phyloP scores from a whole-genome alignment of 2,113 vertebrate species.

The Osmerus eperlanus region DNA sequence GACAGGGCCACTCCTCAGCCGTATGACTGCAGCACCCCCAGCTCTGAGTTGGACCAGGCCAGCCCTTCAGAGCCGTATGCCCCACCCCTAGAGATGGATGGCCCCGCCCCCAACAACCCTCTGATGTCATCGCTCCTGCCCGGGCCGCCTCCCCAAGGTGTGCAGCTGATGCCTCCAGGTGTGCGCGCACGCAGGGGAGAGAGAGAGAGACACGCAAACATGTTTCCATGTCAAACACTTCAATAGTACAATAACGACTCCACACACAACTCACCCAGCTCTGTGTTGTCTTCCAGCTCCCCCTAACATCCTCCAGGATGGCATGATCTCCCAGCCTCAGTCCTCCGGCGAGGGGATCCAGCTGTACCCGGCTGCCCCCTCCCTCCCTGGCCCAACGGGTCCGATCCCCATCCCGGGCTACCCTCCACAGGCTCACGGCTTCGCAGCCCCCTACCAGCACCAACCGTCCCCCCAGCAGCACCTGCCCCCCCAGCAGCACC shows the following conservation, averaged over 20 bases:
- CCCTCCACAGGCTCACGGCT: slow-evolving; percentile 43
- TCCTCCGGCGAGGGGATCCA: slow-evolving; percentile 55
- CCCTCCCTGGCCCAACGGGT: slow-evolving; percentile 45
- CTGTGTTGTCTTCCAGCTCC: slow-evolving; percentile 69
- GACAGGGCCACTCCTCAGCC: slow-evolving; percentile 75
- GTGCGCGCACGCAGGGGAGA: slow-evolving; percentile 28
- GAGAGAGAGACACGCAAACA: neutral
- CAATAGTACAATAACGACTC: too few species aligned
- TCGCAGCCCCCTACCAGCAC: slow-evolving; percentile 50
- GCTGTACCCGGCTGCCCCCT: slow-evolving; percentile 66
- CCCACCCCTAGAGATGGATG: slow-evolving; percentile 55
- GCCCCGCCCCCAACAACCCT: slow-evolving; percentile 69
- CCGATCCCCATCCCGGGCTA: slow-evolving; percentile 46
- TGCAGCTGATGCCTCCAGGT: slow-evolving; percentile 93
- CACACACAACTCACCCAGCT: too few species aligned
- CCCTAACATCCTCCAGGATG: slow-evolving; percentile 72
- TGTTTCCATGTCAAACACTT: neutral
- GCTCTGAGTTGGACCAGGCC: slow-evolving; percentile 79
- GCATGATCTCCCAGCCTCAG: slow-evolving; percentile 48
- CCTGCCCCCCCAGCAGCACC: slow-evolving; percentile 51
- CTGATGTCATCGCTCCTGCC: slow-evolving; percentile 78
- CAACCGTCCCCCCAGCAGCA: slow-evolving; percentile 65
- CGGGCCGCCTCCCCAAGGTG: slow-evolving; percentile 59
- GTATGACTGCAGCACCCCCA: slow-evolving; percentile 77
- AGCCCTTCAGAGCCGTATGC: slow-evolving; percentile 70